These are phyloP conservation scores for Ailuropoda melanoleuca DNA, from an alignment of 2,113 vertebrate genomes.

Conservation along the genomic window DNA sequence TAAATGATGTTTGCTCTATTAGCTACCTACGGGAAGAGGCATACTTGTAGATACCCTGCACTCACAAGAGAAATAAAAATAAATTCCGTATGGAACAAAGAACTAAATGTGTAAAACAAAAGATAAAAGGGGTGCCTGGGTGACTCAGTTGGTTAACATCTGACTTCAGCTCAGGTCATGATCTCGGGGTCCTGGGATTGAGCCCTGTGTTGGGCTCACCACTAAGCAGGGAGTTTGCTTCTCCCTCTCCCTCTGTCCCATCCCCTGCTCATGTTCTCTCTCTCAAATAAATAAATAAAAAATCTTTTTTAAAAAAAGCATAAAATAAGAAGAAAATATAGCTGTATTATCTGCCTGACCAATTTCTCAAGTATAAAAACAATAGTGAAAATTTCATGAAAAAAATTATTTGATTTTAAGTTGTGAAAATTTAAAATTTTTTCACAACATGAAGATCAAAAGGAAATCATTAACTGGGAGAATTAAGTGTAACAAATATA, in stretches of 20 bases:
- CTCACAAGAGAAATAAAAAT: background rate
- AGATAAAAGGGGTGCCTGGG: background rate
- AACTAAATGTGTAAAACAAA: background rate
- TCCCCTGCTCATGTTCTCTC: background rate
- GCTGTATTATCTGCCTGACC: background rate
- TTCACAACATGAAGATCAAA: conserved; percentile 1
- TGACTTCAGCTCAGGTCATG: background rate
- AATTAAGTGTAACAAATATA: background rate
- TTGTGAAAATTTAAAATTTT: background rate
- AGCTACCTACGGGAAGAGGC: background rate
- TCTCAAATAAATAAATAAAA: background rate
- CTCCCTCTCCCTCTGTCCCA: background rate
- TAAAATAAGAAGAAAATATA: background rate
- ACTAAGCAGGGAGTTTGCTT: background rate
- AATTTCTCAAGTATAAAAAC: background rate
- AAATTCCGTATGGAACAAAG: background rate
- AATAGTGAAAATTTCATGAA: background rate
- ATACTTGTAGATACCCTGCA: background rate
- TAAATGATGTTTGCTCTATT: background rate
- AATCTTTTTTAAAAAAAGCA: background rate
- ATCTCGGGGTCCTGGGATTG: background rate
- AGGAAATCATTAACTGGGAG: background rate
- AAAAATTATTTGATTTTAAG: background rate
- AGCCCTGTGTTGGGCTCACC: background rate
- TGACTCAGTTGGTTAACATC: background rate